These are phyloP conservation scores for Cydia pomonella DNA, from an alignment of 1,140 invertebrate species.

Conservation along the genomic window DNA sequence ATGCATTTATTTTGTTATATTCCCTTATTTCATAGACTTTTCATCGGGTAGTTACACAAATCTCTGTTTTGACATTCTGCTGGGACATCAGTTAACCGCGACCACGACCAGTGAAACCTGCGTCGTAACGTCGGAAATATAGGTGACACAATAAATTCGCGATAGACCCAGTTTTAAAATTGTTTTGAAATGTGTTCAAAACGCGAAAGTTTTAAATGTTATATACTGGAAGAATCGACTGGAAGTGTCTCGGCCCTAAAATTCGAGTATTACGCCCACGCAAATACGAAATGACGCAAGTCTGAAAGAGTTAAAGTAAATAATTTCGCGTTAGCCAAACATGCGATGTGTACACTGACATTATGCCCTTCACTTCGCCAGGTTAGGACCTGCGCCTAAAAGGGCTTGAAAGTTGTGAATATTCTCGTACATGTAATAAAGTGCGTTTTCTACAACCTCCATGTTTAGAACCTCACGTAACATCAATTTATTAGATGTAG, in stretches of 20 bases:
- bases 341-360: background rate
- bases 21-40: too few species aligned
- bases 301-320: slow-evolving; percentile 21
- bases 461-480: background rate
- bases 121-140: too few species aligned
- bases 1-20: too few species aligned
- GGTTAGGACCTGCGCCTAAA: slow-evolving; percentile 1
- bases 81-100: too few species aligned
- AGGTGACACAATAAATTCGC: too few species aligned
- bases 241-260: slow-evolving; percentile 5
- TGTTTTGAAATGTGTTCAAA: too few species aligned
- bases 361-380: slow-evolving; percentile 12
- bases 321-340: slow-evolving; percentile 24
- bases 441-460: slow-evolving; percentile 9
- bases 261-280: background rate
- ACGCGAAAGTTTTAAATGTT: too few species aligned
- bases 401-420: slow-evolving; percentile 23
- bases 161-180: too few species aligned
- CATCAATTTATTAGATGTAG: background rate
- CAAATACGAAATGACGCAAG: slow-evolving; percentile 14
- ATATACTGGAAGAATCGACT: background rate
- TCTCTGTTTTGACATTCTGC: too few species aligned
- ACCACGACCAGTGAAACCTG: too few species aligned
- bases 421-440: background rate
- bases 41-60: too few species aligned